These are phyloP conservation scores for Harpegnathos saltator DNA, from an alignment of 1,140 invertebrate genomes.

Conservation along the genomic window DNA sequence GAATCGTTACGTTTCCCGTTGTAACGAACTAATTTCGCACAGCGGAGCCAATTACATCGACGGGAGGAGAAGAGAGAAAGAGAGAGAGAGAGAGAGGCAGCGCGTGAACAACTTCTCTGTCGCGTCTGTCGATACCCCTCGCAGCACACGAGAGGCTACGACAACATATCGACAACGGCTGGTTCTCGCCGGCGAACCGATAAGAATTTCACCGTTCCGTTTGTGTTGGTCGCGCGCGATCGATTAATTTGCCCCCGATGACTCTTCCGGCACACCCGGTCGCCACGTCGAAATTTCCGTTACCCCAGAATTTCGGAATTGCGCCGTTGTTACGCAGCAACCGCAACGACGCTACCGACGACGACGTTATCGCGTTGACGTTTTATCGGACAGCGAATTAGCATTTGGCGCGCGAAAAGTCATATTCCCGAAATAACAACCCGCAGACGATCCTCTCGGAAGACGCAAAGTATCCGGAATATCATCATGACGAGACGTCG, in stretches of 20 bases:
- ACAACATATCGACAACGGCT: slow-evolving; percentile 60
- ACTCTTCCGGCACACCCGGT: slow-evolving; percentile 2
- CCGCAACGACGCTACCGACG: too few species aligned
- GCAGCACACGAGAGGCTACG: slow-evolving; percentile 34
- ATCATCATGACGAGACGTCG: not conserved
- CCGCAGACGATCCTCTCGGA: slow-evolving; percentile 11
- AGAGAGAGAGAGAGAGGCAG: too few species aligned
- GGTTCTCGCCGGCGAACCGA: slow-evolving; percentile 30
- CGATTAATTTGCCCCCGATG: slow-evolving; percentile 45
- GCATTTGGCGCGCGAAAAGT: slow-evolving; percentile 17
- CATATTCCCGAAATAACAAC: slow-evolving; percentile 44
- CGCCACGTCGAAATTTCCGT: too few species aligned
- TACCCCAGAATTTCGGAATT: slow-evolving; percentile 27
- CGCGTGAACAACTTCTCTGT: slow-evolving; percentile 51
- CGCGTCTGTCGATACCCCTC: slow-evolving; percentile 60
- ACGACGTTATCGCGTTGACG: slow-evolving; percentile 9
- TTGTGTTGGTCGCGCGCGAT: slow-evolving; percentile 19
- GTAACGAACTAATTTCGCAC: slow-evolving; percentile 69
- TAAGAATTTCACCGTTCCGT: slow-evolving; percentile 64
- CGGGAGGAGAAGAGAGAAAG: too few species aligned
- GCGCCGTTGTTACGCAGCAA: not conserved
- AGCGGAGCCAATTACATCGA: slow-evolving; percentile 57
- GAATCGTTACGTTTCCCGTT: slow-evolving; percentile 32
- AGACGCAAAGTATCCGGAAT: slow-evolving; percentile 14
- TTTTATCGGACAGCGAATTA: slow-evolving; percentile 32